Evolutionary conservation across 92 coral and sea anemone genomes (phyloP).

Genomic region (Pocillopora meandrina): DNA sequence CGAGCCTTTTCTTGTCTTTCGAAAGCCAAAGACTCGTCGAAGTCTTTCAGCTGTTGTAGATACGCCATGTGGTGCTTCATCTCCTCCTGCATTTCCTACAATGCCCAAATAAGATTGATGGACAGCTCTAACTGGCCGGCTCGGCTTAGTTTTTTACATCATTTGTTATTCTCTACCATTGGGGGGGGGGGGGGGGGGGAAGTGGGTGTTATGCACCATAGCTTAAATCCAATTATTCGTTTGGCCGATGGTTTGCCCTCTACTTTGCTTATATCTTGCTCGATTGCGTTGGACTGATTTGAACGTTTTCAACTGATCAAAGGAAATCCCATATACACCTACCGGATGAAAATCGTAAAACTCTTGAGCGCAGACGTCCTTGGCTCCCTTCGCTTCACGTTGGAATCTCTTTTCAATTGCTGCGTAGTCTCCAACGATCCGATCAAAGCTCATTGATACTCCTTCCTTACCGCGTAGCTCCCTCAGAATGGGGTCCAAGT

Average conservation of each 20-base stretch:
- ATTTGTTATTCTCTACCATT: too few species aligned
- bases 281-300: too few species aligned
- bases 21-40: conserved; percentile 50
- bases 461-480: conserved; percentile 51
- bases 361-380: conserved; percentile 60
- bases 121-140: too few species aligned
- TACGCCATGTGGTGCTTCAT: conserved; percentile 66
- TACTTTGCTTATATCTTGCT: too few species aligned
- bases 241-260: too few species aligned
- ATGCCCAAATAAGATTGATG: not conserved
- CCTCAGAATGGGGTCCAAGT: conserved; percentile 52
- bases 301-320: too few species aligned
- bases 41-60: conserved; percentile 68
- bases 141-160: too few species aligned
- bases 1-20: conserved; percentile 55
- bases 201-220: too few species aligned
- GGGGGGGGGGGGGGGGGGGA: too few species aligned
- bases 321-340: not conserved
- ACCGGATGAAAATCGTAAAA: conserved; percentile 68
- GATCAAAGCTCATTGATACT: conserved; percentile 45
- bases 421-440: conserved; percentile 52
- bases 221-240: too few species aligned
- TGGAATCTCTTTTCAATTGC: conserved; percentile 46
- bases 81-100: conserved; percentile 61
- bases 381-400: conserved; percentile 52